Evolutionary conservation across 1,140 invertebrate species (phyloP), one percentile per base, ranked within the genome.

Genomic region (Brachionus rubens): DNA sequence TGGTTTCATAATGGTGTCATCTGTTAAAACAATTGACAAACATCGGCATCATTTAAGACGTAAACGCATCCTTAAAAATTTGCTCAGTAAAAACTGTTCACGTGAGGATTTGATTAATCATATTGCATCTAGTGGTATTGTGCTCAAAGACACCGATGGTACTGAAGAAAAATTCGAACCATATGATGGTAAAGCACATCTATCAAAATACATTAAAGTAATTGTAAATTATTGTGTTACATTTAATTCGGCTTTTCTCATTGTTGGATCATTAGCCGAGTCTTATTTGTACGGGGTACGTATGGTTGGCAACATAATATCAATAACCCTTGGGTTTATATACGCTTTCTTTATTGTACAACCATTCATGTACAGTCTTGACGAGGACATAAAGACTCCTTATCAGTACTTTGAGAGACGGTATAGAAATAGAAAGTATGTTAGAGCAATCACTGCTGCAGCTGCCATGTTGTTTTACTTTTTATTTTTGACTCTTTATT

Each of bases 341-440:
- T 65, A 65, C 43, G 59, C 59, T 43, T 65, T 65, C 43, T 0
- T 65, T 9, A 65, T 65, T 43, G 40, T 65, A 24, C 59, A 65
- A 26, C 59, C 59, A 40, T 65, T 65, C 43, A 24, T 65, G 59
- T 65, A 65, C 5, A 65, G 59, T 46, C 36, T 65, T 3, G 59
- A 65, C 10, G 36, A 41, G 21, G 59, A 65, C 36, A 65, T 65
- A n/a, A 65, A 9, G 16, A 65, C 59, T 24, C 59, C 59, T 43
- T 65, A 65, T 65, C 59, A 65, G 12, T 65, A 65, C 43, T 65
- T 65, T 43, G 59, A 65, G 40, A 36, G 59, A 41, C 33, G 59
- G 12, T 65, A 65, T 14, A 1, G 21, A 16, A 65, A 65, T 16
- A 41, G 30, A 43, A 65, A 65, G 7, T 65, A 65, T 65, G 59